Evolutionary conservation across 2,888 invertebrate genomes (phyloP), one percentile per base, ranked within the genome.

Genomic region (Bembecia ichneumoniformis): DNA sequence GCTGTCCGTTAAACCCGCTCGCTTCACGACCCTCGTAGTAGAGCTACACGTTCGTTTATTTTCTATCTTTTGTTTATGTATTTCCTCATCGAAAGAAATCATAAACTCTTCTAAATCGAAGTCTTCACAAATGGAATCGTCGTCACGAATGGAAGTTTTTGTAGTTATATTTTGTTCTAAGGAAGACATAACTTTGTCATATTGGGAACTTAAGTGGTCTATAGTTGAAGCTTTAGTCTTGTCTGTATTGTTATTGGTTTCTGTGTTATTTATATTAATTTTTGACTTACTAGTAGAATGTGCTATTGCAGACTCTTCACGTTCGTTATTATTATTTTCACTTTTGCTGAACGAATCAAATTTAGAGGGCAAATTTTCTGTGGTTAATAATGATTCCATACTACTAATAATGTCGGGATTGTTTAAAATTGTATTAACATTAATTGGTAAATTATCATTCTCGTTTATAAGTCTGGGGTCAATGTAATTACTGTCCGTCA

Each of bases 401-500:
- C 88, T 88, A 62, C 87, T 87, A 46, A 87, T 81, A 20, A 88
- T 84, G 53, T 86, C 87, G 14, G 88, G 86, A 57, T 88, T 88
- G 60, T 87, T 83, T 56, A 86, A 63, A 58, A 88, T 79, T 20
- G 83, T 88, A 56, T 83, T 87, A 14, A 88, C 86, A 62, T 87
- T 88, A 36, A 92, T 90, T 14, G 91, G 89, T 47, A 92, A 79
- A 77, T 92, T 92, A 71, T 92, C 92, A 69, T 90, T 91, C 76
- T 91, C 90, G 71, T 93, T 92, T 51, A 92, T 92, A 51, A 92
- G 81, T 59, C 87, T 79, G 28, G 90, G 90, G 67, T 90, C 90
- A 53, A 90, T 87, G 54, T 87, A 87, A 66, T 80, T 84, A 66
- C 87, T 86, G 61, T 86, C 90, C 17, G 84, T 80, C 75, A 84